Conservation (phyloP, 1,140 invertebrate genomes). For the Grapholita molesta region DNA sequence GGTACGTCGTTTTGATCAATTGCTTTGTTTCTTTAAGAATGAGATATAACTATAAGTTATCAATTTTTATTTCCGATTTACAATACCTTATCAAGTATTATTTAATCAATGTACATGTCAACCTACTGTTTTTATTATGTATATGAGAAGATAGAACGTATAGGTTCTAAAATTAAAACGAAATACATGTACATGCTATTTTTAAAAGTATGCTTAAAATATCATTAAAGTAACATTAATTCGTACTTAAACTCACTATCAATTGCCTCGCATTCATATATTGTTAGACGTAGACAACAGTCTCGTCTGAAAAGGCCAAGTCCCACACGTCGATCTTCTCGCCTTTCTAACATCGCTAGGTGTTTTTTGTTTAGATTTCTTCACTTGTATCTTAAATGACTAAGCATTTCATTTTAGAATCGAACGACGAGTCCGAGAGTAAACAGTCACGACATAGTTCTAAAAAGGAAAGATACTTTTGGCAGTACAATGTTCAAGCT, state of each 20-base stretch:
- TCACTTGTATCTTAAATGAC: background rate
- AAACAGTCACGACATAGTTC: constrained; percentile 62
- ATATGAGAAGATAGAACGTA: too few species aligned
- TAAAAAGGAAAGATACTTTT: constrained; percentile 95
- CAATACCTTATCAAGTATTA: background rate
- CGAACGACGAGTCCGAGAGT: constrained; percentile 82
- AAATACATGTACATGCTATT: background rate
- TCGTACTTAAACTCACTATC: background rate
- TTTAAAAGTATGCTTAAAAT: background rate
- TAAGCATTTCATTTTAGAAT: constrained; percentile 77
- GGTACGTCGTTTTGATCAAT: too few species aligned
- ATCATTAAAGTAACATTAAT: background rate
- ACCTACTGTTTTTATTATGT: background rate
- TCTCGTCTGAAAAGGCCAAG: background rate
- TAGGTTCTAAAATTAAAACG: background rate
- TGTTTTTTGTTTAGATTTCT: background rate
- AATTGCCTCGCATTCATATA: background rate
- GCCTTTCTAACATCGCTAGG: too few species aligned
- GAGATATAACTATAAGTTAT: background rate
- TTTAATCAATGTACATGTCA: background rate
- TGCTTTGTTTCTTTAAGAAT: background rate
- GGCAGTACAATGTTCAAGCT: constrained; percentile 99
- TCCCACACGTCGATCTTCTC: background rate
- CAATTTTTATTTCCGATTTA: background rate
- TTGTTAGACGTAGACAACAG: background rate